Evolutionary conservation across 1,140 invertebrate species (phyloP).

Genomic region (Drosophila sucinea): DNA sequence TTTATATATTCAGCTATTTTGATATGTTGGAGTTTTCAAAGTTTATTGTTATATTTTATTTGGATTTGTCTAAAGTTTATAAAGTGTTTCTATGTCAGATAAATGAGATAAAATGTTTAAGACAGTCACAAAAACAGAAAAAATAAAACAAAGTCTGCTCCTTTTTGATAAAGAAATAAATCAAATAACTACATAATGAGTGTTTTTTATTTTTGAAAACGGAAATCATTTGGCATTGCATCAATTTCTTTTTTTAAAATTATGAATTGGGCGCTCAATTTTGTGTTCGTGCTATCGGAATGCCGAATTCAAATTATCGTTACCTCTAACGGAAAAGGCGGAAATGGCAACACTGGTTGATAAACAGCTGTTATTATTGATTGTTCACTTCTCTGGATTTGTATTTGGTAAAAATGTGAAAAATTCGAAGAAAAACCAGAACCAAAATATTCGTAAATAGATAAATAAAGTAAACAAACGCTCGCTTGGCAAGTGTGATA

Average conservation of each 20-base stretch:
- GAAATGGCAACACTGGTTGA: not conserved
- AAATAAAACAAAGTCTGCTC: conserved; percentile 57
- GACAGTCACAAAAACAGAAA: conserved; percentile 41
- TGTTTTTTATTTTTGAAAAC: too few species aligned
- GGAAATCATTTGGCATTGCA: too few species aligned
- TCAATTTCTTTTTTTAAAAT: too few species aligned
- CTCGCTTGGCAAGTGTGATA: not conserved
- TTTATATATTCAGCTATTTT: conserved; percentile 43
- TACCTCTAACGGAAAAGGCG: too few species aligned
- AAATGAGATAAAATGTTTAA: conserved; percentile 50
- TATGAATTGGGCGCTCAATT: too few species aligned
- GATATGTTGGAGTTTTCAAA: conserved; percentile 39
- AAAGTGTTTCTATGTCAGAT: conserved; percentile 59
- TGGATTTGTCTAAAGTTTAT: conserved; percentile 67
- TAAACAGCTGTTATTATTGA: conserved; percentile 18
- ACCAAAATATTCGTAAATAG: not conserved
- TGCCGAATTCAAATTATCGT: too few species aligned
- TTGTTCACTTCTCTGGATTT: not conserved
- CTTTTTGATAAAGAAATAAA: conserved; percentile 65
- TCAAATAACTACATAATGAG: not conserved
- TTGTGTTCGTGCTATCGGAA: too few species aligned
- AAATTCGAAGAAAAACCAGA: not conserved
- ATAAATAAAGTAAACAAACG: not conserved
- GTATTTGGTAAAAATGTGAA: not conserved
- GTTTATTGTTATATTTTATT: conserved; percentile 49